phyloP scores from a whole-genome alignment of 2,888 invertebrate genomes.

The Amblyjoppa fuscipennis region DNA sequence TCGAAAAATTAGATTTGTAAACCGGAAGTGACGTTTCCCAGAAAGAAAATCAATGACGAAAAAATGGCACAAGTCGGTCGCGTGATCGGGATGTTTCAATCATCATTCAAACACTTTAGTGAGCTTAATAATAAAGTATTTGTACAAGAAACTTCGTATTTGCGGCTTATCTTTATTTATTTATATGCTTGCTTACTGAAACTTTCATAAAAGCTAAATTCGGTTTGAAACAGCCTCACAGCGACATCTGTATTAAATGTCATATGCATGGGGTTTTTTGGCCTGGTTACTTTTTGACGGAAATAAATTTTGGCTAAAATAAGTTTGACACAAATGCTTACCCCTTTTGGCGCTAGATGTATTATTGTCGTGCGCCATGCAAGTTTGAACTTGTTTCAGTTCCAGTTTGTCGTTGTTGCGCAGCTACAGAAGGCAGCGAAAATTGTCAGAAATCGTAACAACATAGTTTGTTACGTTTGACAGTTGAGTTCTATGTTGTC shows the following conservation, averaged over 20 bases:
- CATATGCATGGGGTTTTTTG: neutral
- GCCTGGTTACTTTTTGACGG: neutral
- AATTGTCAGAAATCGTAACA: neutral
- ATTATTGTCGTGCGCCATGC: neutral
- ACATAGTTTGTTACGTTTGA: neutral
- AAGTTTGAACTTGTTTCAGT: neutral
- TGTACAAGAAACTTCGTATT: neutral
- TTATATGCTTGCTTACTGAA: neutral
- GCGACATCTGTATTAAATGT: neutral
- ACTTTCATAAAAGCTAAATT: too few species aligned
- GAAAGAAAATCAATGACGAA: too few species aligned
- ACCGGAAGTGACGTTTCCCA: too few species aligned
- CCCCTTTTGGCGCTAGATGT: slow-evolving; percentile 3
- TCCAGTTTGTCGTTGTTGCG: neutral
- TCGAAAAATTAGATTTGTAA: too few species aligned
- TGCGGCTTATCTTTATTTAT: neutral
- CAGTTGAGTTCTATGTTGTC: neutral
- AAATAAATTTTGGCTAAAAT: neutral
- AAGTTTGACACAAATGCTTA: neutral
- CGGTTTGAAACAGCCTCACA: neutral
- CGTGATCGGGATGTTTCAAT: too few species aligned
- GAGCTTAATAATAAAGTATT: neutral
- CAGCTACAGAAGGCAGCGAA: neutral
- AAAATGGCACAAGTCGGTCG: too few species aligned
- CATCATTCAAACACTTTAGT: too few species aligned